Evolutionary conservation across 2,888 invertebrate species (phyloP).

Genomic region (Ctena decussata): DNA sequence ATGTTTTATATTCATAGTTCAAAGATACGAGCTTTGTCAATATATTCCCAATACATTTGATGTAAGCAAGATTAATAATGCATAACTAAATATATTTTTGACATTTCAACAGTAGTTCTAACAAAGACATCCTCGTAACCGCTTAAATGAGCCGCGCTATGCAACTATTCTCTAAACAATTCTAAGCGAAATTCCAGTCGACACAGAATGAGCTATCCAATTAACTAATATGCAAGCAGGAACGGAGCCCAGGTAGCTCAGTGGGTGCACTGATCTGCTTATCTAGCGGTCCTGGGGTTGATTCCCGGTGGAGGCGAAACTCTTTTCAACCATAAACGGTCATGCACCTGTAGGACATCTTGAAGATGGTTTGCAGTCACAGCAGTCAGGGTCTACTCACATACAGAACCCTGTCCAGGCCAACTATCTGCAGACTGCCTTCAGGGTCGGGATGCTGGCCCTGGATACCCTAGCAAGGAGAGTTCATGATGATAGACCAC

Average conservation of each 20-base stretch:
- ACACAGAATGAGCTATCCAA: no score
- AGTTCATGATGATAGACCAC: slow-evolving; percentile 98
- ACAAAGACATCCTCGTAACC: no score
- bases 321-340: no score
- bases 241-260: no score
- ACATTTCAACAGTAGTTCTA: no score
- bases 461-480: slow-evolving; percentile 97
- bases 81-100: background rate
- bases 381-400: slow-evolving; percentile 50
- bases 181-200: no score
- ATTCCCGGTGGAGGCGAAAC: no score
- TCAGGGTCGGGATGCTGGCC: slow-evolving; percentile 98
- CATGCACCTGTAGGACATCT: slow-evolving; percentile 43
- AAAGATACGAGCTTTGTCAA: background rate
- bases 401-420: slow-evolving; percentile 79
- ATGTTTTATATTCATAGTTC: background rate
- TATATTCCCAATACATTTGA: background rate
- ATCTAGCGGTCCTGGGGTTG: no score
- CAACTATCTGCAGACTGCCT: slow-evolving; percentile 94
- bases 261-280: no score
- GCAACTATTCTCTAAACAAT: no score
- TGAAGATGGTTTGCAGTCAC: slow-evolving; percentile 48
- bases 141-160: no score
- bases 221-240: no score
- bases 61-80: background rate